Evolutionary conservation across 2,113 vertebrate species (phyloP).

Genomic region (Siniperca knerii): DNA sequence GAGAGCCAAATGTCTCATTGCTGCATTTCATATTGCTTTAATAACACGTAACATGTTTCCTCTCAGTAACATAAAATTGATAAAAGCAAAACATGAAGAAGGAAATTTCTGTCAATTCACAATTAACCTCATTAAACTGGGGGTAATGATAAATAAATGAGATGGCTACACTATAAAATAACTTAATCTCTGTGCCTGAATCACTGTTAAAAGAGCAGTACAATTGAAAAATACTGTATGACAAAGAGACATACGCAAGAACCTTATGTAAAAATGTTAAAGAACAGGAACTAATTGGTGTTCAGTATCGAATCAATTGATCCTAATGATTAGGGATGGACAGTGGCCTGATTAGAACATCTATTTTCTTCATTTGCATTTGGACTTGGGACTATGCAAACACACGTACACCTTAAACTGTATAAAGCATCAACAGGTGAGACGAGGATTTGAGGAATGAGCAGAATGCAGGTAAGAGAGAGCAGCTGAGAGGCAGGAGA

Average conservation of each 20-base stretch:
- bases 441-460: slow-evolving; percentile 11
- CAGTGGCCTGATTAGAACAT: not conserved
- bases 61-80: not conserved
- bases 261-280: not conserved
- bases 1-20: not conserved
- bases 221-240: not conserved
- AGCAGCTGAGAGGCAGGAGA: slow-evolving; percentile 10
- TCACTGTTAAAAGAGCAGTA: not conserved
- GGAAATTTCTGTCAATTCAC: not conserved
- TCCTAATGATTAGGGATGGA: not conserved
- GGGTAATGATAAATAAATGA: not conserved
- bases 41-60: not conserved
- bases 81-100: not conserved
- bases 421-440: slow-evolving; percentile 63
- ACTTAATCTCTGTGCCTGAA: not conserved
- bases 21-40: not conserved
- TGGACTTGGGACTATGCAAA: not conserved
- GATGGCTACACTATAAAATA: not conserved
- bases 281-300: not conserved
- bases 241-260: not conserved
- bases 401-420: not conserved
- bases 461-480: slow-evolving; percentile 48
- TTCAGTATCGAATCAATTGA: slow-evolving; percentile 1
- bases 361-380: not conserved
- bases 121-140: not conserved